Conservation (phyloP, 1,140 invertebrate genomes). For the Drosophila navojoa region DNA sequence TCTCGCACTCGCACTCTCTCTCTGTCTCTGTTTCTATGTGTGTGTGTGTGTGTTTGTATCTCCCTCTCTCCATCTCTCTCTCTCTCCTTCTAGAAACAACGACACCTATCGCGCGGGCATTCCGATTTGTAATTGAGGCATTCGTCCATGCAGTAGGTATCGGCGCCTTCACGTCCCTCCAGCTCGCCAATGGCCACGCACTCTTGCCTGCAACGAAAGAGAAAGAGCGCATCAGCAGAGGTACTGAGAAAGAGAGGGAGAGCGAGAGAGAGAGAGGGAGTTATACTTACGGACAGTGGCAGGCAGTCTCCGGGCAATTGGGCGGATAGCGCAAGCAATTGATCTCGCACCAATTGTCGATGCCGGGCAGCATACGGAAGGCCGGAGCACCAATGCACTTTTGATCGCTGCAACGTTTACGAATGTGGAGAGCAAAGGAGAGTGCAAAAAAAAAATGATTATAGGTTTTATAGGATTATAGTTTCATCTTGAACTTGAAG, state of each 20-base stretch:
- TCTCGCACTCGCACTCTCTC: slow-evolving; percentile 9
- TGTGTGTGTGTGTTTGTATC: neutral
- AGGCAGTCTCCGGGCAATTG: slow-evolving; percentile 90
- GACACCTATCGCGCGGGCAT: slow-evolving; percentile 89
- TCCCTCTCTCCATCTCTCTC: slow-evolving; percentile 18
- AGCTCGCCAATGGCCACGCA: slow-evolving; percentile 92
- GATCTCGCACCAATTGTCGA: slow-evolving; percentile 91
- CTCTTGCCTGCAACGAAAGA: slow-evolving; percentile 85
- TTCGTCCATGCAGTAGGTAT: slow-evolving; percentile 92
- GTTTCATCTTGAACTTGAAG: no score
- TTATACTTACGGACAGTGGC: slow-evolving; percentile 91
- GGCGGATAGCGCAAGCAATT: slow-evolving; percentile 94
- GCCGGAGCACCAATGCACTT: slow-evolving; percentile 88
- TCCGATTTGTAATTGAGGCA: slow-evolving; percentile 90
- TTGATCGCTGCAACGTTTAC: slow-evolving; percentile 87
- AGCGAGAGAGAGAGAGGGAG: neutral
- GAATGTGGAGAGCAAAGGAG: neutral
- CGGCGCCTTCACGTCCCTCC: slow-evolving; percentile 88
- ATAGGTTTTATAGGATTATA: no score
- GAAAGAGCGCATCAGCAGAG: neutral
- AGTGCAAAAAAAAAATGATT: neutral
- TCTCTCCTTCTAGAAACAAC: slow-evolving; percentile 86
- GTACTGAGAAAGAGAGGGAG: neutral
- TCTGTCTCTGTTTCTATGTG: neutral
- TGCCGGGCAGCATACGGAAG: slow-evolving; percentile 88